Conservation (phyloP, 2,888 invertebrate genomes). For the Biston betularia region DNA sequence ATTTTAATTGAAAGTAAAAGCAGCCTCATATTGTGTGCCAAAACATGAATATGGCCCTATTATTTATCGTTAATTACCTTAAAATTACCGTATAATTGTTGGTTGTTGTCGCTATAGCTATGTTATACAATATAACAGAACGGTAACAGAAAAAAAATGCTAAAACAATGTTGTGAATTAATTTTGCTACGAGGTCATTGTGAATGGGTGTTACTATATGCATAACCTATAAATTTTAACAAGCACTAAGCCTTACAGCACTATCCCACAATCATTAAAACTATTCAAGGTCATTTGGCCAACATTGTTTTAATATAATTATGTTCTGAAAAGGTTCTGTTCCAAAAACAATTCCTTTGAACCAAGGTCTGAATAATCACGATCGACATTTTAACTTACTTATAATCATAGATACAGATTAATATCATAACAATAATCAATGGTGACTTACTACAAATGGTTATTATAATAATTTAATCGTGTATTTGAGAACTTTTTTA, state of each 20-base stretch:
- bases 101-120: constrained; percentile 29
- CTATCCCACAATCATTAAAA: constrained; percentile 70
- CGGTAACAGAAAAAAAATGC: constrained; percentile 38
- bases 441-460: background rate
- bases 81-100: constrained; percentile 38
- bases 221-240: too few species aligned
- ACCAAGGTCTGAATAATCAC: constrained; percentile 49
- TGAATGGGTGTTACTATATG: background rate
- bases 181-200: constrained; percentile 36
- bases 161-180: constrained; percentile 41
- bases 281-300: constrained; percentile 60
- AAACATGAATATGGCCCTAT: constrained; percentile 32
- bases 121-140: constrained; percentile 38
- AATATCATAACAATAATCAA: constrained; percentile 23
- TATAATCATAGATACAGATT: constrained; percentile 26
- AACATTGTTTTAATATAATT: constrained; percentile 34
- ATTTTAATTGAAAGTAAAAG: constrained; percentile 30
- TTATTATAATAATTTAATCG: background rate
- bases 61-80: constrained; percentile 39
- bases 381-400: constrained; percentile 43
- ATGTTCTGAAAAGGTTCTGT: constrained; percentile 30
- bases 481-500: background rate
- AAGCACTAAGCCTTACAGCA: constrained; percentile 9
- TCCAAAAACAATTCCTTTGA: constrained; percentile 31
- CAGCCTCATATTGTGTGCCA: constrained; percentile 16